These are phyloP conservation scores for Craterocephalus amniculus DNA, from an alignment of 2,797 vertebrate species.

Conservation along the genomic window DNA sequence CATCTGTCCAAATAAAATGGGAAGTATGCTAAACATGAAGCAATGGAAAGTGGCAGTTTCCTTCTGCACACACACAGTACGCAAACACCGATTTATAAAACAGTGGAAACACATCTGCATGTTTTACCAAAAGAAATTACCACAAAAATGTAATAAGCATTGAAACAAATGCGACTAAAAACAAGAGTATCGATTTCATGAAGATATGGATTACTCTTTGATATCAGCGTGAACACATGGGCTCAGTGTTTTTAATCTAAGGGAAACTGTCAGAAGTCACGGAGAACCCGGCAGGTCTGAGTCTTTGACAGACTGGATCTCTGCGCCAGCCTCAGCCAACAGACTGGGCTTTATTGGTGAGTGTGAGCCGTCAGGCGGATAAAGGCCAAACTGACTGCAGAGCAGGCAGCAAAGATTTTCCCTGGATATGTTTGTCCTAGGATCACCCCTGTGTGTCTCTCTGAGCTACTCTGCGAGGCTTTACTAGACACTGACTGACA, in stretches of 20 bases:
- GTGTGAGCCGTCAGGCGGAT: conserved; percentile 16
- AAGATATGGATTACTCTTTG: not conserved
- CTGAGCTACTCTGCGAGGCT: conserved; percentile 18
- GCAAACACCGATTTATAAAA: not conserved
- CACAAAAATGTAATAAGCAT: not conserved
- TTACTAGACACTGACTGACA: conserved; percentile 60
- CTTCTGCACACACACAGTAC: conserved; percentile 1
- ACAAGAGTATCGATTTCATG: not conserved
- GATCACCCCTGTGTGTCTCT: conserved; percentile 22
- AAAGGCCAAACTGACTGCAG: conserved; percentile 33
- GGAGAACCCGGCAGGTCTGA: conserved; percentile 28
- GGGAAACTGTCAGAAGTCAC: conserved; percentile 27
- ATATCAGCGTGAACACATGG: conserved; percentile 11
- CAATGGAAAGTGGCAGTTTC: conserved; percentile 5
- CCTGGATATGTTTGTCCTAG: conserved; percentile 31
- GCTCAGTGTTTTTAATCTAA: conserved; percentile 26
- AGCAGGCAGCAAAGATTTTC: conserved; percentile 39
- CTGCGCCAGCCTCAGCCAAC: conserved; percentile 25
- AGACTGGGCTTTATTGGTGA: conserved; percentile 33
- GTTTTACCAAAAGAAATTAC: conserved; percentile 6
- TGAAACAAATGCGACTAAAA: conserved; percentile 2
- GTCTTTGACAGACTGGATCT: conserved; percentile 23
- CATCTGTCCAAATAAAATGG: conserved; percentile 34
- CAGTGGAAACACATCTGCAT: conserved; percentile 8
- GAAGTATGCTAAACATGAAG: conserved; percentile 35